phyloP scores from a whole-genome alignment of 1,140 invertebrate species.

The Penaeus chinensis region DNA sequence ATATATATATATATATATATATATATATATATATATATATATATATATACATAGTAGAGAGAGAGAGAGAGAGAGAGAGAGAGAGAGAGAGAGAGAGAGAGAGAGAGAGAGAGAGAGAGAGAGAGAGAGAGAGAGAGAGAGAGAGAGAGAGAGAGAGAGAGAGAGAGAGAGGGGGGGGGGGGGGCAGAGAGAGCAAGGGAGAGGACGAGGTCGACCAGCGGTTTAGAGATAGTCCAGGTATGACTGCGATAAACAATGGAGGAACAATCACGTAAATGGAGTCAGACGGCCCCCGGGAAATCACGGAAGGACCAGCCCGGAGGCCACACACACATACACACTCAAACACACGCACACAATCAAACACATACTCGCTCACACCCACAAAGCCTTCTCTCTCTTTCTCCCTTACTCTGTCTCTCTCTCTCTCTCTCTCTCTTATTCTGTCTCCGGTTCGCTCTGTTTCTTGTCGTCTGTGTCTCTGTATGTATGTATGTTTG shows the following conservation, averaged over 20 bases:
- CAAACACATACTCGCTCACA: constrained; percentile 40
- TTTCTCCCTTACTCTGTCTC: neutral
- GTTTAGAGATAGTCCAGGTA: constrained; percentile 58
- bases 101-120: no score
- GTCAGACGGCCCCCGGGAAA: constrained; percentile 54
- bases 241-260: constrained; percentile 60
- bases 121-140: no score
- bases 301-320: constrained; percentile 54
- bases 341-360: constrained; percentile 8
- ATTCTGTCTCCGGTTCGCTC: neutral
- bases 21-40: no score
- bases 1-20: no score
- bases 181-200: no score
- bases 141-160: no score
- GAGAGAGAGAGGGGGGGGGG: no score
- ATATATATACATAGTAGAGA: no score
- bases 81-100: no score
- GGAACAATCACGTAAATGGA: constrained; percentile 58
- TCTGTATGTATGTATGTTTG: neutral
- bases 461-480: neutral
- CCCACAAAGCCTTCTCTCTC: constrained; percentile 4
- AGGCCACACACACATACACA: neutral
- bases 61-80: no score
- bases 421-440: constrained; percentile 14
- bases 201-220: neutral